Evolutionary conservation across 2,888 invertebrate species (phyloP).

Genomic region (Pristionchus fissidentatus): DNA sequence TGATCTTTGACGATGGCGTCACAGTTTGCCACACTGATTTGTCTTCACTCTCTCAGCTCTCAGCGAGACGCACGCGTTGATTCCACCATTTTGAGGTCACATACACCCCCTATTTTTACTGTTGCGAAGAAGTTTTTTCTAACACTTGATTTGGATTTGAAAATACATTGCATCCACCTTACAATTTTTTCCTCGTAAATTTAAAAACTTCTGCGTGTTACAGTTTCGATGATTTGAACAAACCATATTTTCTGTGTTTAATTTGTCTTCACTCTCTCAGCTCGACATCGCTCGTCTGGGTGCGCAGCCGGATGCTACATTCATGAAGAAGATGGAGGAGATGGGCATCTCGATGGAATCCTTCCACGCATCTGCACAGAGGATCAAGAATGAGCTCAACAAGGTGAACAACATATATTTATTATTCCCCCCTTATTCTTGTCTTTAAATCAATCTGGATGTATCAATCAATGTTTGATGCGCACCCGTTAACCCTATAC

Average conservation of each 20-base stretch:
- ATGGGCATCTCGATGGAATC: conserved; percentile 67
- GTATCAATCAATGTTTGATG: neutral
- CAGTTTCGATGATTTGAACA: neutral
- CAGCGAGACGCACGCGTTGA: too few relatives aligned
- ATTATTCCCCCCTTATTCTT: neutral
- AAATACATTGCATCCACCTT: neutral
- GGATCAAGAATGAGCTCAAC: conserved; percentile 70
- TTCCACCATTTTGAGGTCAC: too few relatives aligned
- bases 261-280: neutral
- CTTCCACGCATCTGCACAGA: conserved; percentile 62
- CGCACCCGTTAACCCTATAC: too few relatives aligned
- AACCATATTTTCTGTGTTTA: neutral
- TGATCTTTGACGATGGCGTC: conserved; percentile 7
- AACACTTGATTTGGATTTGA: too few relatives aligned
- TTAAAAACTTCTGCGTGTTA: neutral
- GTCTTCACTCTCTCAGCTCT: too few relatives aligned
- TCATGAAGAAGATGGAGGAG: conserved; percentile 60
- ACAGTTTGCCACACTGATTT: too few relatives aligned
- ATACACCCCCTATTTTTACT: too few relatives aligned
- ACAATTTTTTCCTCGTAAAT: neutral
- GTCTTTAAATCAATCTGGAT: neutral
- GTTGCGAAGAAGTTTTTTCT: too few relatives aligned
- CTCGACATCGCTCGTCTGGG: conserved; percentile 47
- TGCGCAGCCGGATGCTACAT: conserved; percentile 58
- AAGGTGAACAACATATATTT: conserved; percentile 50